These are phyloP conservation scores for Netelia fuscicornis DNA, from an alignment of 2,888 invertebrate genomes.

Conservation along the genomic window DNA sequence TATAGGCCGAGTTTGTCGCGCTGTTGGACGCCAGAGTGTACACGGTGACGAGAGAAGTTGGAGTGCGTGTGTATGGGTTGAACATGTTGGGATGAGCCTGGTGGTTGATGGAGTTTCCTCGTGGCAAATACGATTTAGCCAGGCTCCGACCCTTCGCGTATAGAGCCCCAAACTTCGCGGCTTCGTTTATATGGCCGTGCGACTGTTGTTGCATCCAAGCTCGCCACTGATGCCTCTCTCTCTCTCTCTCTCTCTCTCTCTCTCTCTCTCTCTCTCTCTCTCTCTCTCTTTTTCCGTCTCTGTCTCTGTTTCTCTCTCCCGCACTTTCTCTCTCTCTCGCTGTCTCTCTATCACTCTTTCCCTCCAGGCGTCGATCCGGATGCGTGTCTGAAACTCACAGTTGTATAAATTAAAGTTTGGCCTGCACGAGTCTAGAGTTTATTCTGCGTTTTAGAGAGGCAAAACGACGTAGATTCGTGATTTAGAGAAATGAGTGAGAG, in stretches of 20 bases:
- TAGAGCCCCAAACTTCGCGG: conserved; percentile 3
- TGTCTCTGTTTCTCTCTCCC: not conserved
- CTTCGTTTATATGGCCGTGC: conserved; percentile 19
- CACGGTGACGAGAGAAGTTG: not conserved
- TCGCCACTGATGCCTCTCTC: conserved; percentile 2
- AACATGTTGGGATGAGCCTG: not conserved
- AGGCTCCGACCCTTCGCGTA: conserved; percentile 30
- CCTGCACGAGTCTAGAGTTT: conserved; percentile 59
- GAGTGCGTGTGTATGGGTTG: not conserved
- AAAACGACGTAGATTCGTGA: conserved; percentile 52
- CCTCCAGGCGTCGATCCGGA: conserved; percentile 5
- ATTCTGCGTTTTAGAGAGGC: conserved; percentile 57
- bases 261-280: not conserved
- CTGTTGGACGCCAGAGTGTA: conserved; percentile 41
- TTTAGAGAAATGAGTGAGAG: conserved; percentile 16
- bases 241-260: not conserved
- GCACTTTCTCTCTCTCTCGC: not conserved
- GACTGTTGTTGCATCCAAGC: conserved; percentile 54
- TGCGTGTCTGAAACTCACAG: conserved; percentile 55
- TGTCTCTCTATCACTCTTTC: not conserved
- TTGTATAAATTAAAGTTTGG: conserved; percentile 67
- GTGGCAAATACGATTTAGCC: conserved; percentile 60
- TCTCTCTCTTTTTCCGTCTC: not conserved
- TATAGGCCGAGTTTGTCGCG: conserved; percentile 40
- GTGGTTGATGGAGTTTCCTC: conserved; percentile 35